These are phyloP conservation scores for Caloenas nicobarica DNA, from an alignment of 2,113 vertebrate genomes.

Conservation along the genomic window DNA sequence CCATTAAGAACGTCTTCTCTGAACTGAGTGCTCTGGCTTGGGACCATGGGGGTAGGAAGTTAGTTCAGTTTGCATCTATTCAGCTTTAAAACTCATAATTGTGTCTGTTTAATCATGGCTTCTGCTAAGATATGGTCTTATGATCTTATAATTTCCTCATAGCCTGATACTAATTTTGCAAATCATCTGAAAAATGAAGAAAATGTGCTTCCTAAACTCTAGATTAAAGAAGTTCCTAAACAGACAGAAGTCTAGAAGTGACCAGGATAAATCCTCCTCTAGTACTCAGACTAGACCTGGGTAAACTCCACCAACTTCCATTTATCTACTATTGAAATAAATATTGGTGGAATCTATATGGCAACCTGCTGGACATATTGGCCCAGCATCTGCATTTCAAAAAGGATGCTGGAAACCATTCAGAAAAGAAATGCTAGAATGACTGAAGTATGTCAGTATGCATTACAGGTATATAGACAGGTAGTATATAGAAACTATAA, in stretches of 20 bases:
- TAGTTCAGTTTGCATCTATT: neutral
- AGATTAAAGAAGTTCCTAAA: neutral
- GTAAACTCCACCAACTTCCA: neutral
- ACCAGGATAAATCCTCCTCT: neutral
- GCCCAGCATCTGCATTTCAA: neutral
- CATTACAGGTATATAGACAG: neutral
- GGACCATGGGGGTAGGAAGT: neutral
- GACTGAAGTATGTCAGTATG: neutral
- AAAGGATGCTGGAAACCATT: neutral
- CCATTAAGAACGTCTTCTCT: neutral
- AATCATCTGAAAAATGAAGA: neutral
- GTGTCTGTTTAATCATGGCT: neutral
- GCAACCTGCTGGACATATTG: neutral
- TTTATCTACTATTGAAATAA: neutral
- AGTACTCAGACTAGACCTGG: neutral
- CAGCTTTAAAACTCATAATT: neutral
- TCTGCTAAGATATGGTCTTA: neutral
- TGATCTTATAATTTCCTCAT: neutral
- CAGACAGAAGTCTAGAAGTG: neutral
- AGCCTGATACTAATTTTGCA: neutral
- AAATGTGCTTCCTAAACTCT: neutral
- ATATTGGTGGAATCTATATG: neutral
- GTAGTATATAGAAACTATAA: neutral
- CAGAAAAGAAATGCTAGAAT: neutral
- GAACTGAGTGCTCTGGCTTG: neutral